Percentiles rank a stretch among this genome's conserved stretches.
These are phyloP conservation scores for Galeopsomyia nigrocyanea DNA, from an alignment of 2,888 invertebrate species.

Conservation along the genomic window DNA sequence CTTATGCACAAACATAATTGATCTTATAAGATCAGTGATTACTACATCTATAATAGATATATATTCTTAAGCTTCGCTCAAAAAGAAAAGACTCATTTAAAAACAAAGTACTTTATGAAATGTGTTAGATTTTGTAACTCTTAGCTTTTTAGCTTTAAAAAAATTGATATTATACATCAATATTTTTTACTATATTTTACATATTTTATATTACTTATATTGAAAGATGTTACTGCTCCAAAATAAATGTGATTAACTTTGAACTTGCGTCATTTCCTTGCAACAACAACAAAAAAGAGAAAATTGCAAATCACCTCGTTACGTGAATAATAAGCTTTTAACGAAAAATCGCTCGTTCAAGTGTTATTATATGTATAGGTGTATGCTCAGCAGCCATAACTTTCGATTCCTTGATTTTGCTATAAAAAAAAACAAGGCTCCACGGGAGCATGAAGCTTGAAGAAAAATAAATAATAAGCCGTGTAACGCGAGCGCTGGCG, in stretches of 20 bases:
- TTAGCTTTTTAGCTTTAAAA: slow-evolving; percentile 40
- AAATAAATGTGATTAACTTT: slow-evolving; percentile 37
- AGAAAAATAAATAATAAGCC: slow-evolving; percentile 43
- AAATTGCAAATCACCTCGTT: not conserved
- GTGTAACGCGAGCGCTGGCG: not conserved
- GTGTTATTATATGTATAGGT: too few relatives aligned
- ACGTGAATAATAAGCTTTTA: not conserved
- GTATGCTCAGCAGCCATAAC: slow-evolving; percentile 7
- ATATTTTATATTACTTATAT: slow-evolving; percentile 37
- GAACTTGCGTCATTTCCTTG: not conserved
- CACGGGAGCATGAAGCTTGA: slow-evolving; percentile 26
- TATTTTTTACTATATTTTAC: slow-evolving; percentile 42
- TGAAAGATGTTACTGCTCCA: slow-evolving; percentile 19
- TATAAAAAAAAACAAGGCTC: not conserved
- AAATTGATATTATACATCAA: slow-evolving; percentile 24
- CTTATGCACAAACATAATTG: slow-evolving; percentile 10
- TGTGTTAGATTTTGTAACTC: slow-evolving; percentile 34
- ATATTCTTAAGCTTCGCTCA: slow-evolving; percentile 37
- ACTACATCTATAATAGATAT: slow-evolving; percentile 24
- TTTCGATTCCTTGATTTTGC: slow-evolving; percentile 28
- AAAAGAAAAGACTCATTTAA: slow-evolving; percentile 28
- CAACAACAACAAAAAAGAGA: not conserved
- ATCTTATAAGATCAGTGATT: slow-evolving; percentile 27
- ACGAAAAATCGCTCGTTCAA: slow-evolving; percentile 3
- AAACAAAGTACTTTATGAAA: slow-evolving; percentile 16